These are phyloP conservation scores for Atractosteus spatula DNA, from an alignment of 2,113 vertebrate genomes.

Conservation along the genomic window DNA sequence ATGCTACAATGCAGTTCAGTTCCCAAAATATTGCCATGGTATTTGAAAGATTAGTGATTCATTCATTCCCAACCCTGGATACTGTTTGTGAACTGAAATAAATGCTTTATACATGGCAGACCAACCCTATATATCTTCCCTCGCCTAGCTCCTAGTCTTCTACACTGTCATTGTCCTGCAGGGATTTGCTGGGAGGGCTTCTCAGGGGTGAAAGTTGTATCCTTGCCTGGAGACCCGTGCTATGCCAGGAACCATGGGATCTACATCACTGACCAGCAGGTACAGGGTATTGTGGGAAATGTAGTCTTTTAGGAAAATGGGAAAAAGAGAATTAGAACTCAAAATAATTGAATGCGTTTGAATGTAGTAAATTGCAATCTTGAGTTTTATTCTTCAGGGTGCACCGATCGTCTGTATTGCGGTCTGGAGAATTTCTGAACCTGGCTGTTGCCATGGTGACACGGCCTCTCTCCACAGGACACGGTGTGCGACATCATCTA, in stretches of 20 bases:
- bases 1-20: no score
- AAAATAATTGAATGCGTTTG: not conserved
- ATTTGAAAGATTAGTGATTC: no score
- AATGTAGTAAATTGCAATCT: no score
- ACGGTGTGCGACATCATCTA: slow-evolving; percentile 81
- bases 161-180: slow-evolving; percentile 36
- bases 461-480: slow-evolving; percentile 53
- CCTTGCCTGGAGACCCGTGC: slow-evolving; percentile 70
- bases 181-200: slow-evolving; percentile 78
- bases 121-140: no score
- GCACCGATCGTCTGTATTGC: no score
- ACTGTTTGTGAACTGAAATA: no score
- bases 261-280: slow-evolving; percentile 75
- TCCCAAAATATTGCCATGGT: no score
- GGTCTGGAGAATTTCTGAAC: not conserved
- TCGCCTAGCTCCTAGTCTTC: no score
- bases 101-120: no score
- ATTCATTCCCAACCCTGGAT: no score
- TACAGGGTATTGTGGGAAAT: slow-evolving; percentile 26
- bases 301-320: not conserved
- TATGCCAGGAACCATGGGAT: slow-evolving; percentile 85
- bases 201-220: slow-evolving; percentile 76
- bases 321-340: not conserved
- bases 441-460: not conserved
- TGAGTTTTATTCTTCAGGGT: no score